Evolutionary conservation across 2,113 vertebrate species (phyloP).

Genomic region (Rutilus rutilus): DNA sequence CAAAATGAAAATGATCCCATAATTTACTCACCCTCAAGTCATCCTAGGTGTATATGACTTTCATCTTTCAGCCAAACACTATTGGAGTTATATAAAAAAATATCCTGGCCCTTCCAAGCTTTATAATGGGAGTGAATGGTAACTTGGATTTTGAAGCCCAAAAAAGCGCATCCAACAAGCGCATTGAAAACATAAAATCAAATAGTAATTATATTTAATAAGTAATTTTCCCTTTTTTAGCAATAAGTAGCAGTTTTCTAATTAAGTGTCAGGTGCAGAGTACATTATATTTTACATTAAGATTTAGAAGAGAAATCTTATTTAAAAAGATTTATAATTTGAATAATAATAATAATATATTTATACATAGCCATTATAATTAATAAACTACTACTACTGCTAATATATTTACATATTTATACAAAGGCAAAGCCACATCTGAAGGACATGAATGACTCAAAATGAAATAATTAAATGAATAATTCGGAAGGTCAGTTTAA

Average conservation of each 20-base stretch:
- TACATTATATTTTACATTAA: not conserved
- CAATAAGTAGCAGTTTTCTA: not conserved
- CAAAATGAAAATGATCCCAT: no score
- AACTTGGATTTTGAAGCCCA: no score
- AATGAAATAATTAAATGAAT: not conserved
- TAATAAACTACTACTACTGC: no score
- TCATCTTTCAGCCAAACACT: no score
- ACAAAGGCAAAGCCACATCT: not conserved
- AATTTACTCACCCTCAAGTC: no score
- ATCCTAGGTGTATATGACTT: no score
- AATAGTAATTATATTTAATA: no score
- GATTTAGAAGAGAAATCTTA: not conserved
- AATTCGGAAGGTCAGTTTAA: not conserved
- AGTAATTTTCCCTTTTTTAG: not conserved
- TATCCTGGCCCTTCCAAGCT: no score
- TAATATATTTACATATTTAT: not conserved
- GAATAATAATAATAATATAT: not conserved
- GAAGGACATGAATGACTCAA: not conserved
- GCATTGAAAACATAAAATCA: no score
- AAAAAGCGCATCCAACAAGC: no score
- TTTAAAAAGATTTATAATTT: not conserved
- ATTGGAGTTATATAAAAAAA: no score
- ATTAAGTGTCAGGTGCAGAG: not conserved
- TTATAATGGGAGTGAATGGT: no score
- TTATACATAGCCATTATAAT: not conserved